Evolutionary conservation across 2,113 vertebrate genomes (phyloP).

Genomic region (Nesospiza acunhae): DNA sequence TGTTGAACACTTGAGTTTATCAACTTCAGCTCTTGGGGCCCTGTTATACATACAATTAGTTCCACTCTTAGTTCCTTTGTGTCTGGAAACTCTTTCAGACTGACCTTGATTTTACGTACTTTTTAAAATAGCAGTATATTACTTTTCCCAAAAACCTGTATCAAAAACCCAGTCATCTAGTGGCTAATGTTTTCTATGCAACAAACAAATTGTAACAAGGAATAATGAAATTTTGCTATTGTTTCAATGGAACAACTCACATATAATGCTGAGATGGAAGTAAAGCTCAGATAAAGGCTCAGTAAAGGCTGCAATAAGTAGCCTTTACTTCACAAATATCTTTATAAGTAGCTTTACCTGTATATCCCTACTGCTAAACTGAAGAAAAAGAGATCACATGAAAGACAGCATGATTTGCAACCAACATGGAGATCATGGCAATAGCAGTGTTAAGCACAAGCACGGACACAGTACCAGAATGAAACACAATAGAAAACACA

Average conservation of each 20-base stretch:
- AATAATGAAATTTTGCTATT: neutral
- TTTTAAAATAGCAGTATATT: neutral
- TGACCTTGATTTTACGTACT: neutral
- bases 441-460: neutral
- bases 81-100: neutral
- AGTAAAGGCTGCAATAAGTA: neutral
- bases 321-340: neutral
- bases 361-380: neutral
- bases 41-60: neutral
- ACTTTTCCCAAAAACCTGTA: neutral
- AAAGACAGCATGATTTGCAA: neutral
- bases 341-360: neutral
- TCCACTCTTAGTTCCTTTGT: neutral
- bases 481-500: neutral
- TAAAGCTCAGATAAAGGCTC: neutral
- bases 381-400: neutral
- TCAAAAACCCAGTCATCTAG: neutral
- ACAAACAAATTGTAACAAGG: neutral
- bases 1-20: neutral
- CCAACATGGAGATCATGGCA: neutral
- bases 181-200: neutral
- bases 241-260: neutral
- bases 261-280: neutral
- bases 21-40: neutral
- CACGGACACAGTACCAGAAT: accelerated